A percentile compares a stretch with the other conserved stretches of the same genome.
phyloP scores from a whole-genome alignment of 2,888 invertebrate species.

The Platycheirus albimanus region DNA sequence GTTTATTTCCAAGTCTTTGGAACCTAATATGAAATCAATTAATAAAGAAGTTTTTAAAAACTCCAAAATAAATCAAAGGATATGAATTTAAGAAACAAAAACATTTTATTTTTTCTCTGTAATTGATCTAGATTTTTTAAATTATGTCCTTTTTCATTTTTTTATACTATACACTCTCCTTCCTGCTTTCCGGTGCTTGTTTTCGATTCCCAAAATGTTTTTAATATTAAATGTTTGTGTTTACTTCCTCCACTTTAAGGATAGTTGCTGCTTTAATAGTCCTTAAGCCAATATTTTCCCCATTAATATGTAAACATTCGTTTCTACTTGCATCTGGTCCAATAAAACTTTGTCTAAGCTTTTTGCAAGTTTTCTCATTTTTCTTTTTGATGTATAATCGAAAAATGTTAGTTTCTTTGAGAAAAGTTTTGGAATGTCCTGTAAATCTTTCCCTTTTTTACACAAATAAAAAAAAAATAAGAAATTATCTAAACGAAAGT shows the following conservation, averaged over 20 bases:
- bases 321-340: conserved; percentile 15
- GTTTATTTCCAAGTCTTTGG: too few species aligned
- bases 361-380: conserved; percentile 18
- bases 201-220: too few species aligned
- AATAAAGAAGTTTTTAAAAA: too few species aligned
- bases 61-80: too few species aligned
- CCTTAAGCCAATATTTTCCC: neutral
- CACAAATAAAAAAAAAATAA: neutral
- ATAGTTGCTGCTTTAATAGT: neutral
- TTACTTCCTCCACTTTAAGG: conserved; percentile 1
- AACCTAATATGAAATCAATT: too few species aligned
- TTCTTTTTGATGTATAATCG: conserved; percentile 19
- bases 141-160: neutral
- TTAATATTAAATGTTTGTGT: neutral
- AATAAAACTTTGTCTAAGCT: conserved; percentile 1
- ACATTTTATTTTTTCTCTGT: too few species aligned
- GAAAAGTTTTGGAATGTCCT: conserved; percentile 5
- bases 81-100: too few species aligned
- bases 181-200: neutral
- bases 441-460: neutral
- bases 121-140: too few species aligned
- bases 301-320: neutral
- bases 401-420: neutral
- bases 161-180: neutral
- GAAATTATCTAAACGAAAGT: too few species aligned